Base-by-base conservation (phyloP, 1,140 invertebrate species). In the Caenorhabditis briggsae region DNA sequence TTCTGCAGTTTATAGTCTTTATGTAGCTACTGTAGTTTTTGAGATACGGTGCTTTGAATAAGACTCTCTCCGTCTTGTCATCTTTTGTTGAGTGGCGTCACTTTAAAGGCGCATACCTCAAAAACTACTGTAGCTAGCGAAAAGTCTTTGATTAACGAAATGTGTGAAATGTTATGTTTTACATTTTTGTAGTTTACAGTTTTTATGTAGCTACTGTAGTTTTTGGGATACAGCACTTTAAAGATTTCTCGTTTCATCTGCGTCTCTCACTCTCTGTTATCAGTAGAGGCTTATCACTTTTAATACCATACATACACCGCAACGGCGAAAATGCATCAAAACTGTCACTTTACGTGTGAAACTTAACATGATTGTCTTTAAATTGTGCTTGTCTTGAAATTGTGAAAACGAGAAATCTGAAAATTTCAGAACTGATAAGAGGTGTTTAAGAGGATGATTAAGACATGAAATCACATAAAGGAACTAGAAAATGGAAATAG, bases 321-420 rank as follows among this genome's bases (percentile, higher is more conserved):
- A n/a, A 18, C 3, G n/a, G 7, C 56, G 8, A n/a, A 20, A n/a
- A 58, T 20, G 8, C 16, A 58, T 64, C 59, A 64, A 12, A 64
- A 64, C 33, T 64, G n/a, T 18, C 65, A 74, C 65, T 74, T 74
- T 74, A 74, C 65, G 65, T 74, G 65, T 74, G 65, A 74, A 74
- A 64, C 48, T 74, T 18, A 12, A 74, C 43, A 58, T n/a, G 56
- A 58, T 33, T 33, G 33, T 33, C 33, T 33, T 33, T 33, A 33
- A 33, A 33, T 33, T 33, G 33, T 33, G 33, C 33, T 33, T 33
- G 33, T 33, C 33, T 33, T 33, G 3, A 3, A 33, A 33, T 33
- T 33, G 33, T 33, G 33, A 33, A 33, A 33, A 33, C 33, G 33
- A 33, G 33, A 33, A 33, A 33, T 33, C 33, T 33, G 33, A 33